Base-by-base conservation (phyloP, 2,113 vertebrate species). In the Antigone vipio region DNA sequence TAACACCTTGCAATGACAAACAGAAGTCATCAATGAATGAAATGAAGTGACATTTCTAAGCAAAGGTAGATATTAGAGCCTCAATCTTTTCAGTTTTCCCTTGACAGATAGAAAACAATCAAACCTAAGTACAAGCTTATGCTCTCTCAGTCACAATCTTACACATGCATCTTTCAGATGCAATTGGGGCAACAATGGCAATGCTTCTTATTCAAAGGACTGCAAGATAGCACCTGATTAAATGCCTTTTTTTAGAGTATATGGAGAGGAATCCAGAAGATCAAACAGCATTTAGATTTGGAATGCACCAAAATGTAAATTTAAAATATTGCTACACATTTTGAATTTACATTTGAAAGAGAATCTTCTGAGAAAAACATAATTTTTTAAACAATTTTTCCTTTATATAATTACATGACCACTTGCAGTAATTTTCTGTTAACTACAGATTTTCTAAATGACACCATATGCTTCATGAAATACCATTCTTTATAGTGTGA, bases 111-210 rank as follows among this genome's bases (percentile, higher is more conserved):
- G 62, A 82, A 93, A 95, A 40, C 59, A 86, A 16, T 78, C 38
- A 74, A 92, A 91, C 35, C 15, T 73, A 76, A 96, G 63, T 30
- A 50, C 60, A 87, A 78, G 34, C 21, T 95, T 90, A 24, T 45
- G 49, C 78, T 92, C 40, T 62, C 60, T 76, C 55, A 49, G 27
- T 50, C 49, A 42, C 49, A 84, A 53, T 96, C 90, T 94, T 63
- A 86, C 55, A 85, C n/a, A 67, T 78, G 77, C 88, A 87, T 95
- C 95, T 92, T 96, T 96, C 92, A 96, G 38, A 40, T 79, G 68
- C 50, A 92, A 75, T 88, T 89, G 55, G n/a, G 45, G 53, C 18
- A 85, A 72, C 66, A 88, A 74, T 73, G 69, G 19, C 55, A 68
- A 55, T 64, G 58, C 20, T 91, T 42, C 50, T 35, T 72, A 14